Percentiles rank a stretch among this genome's conserved stretches.
Evolutionary conservation across 2,888 invertebrate species (phyloP).

Genomic region (Byasa hedistus): DNA sequence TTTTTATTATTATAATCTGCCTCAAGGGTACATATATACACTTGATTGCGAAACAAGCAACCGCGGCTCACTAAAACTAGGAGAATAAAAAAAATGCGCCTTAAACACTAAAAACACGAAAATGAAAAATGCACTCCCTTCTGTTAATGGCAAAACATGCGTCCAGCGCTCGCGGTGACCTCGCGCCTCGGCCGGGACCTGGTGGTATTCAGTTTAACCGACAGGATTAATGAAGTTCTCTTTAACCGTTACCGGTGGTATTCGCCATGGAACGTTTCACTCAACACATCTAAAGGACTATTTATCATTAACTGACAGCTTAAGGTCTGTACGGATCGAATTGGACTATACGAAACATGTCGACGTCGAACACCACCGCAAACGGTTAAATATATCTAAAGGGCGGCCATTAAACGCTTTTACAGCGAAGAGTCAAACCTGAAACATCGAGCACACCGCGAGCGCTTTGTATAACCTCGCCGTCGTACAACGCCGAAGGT

Average conservation of each 20-base stretch:
- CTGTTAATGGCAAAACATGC: conserved; percentile 7
- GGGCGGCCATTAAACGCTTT: not conserved
- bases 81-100: conserved; percentile 15
- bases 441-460: not conserved
- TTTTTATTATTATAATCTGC: conserved; percentile 6
- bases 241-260: no score
- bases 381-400: no score
- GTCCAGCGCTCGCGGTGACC: no score
- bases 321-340: no score
- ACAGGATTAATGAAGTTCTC: no score
- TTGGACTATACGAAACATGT: no score
- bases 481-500: not conserved
- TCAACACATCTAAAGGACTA: no score
- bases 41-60: conserved; percentile 21
- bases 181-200: no score
- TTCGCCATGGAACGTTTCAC: no score
- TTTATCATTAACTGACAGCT: no score
- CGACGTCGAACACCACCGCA: no score
- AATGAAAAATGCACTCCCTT: conserved; percentile 6
- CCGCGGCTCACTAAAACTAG: conserved; percentile 6
- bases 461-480: not conserved
- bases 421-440: not conserved
- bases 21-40: conserved; percentile 28
- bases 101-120: conserved; percentile 12
- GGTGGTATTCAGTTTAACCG: no score